Conservation (phyloP, 2,113 vertebrate species). For the Microtus ochrogaster region DNA sequence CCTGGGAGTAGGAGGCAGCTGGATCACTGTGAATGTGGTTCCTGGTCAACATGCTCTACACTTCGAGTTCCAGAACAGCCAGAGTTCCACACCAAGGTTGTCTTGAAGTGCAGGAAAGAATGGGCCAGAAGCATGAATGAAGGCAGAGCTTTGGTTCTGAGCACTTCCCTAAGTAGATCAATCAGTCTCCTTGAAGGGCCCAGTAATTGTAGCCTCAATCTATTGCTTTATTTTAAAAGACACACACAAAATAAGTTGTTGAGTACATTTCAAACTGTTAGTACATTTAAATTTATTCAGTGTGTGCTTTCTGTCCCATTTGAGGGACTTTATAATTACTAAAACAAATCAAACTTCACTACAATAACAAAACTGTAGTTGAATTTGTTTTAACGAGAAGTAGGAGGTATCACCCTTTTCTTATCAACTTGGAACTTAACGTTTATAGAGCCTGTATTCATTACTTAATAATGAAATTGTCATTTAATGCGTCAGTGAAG, state of each 20-base stretch:
- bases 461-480: background rate
- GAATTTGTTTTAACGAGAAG: background rate
- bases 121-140: constrained; percentile 13
- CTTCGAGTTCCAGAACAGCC: background rate
- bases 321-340: background rate
- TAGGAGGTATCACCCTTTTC: background rate
- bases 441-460: background rate
- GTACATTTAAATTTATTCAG: background rate
- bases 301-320: background rate
- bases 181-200: constrained; percentile 67
- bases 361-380: background rate
- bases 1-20: background rate
- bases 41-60: background rate
- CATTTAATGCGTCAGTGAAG: background rate
- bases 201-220: constrained; percentile 77
- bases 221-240: constrained; percentile 66
- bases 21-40: background rate
- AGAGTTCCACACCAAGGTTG: background rate
- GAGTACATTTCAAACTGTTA: background rate
- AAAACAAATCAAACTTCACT: background rate
- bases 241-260: background rate
- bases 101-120: no score
- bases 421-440: background rate
- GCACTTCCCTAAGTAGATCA: constrained; percentile 69
- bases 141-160: constrained; percentile 74